A percentile compares a stretch with the other conserved stretches of the same genome.
Conservation (phyloP, 2,888 invertebrate species). For the Dinocampus coccinellae region DNA sequence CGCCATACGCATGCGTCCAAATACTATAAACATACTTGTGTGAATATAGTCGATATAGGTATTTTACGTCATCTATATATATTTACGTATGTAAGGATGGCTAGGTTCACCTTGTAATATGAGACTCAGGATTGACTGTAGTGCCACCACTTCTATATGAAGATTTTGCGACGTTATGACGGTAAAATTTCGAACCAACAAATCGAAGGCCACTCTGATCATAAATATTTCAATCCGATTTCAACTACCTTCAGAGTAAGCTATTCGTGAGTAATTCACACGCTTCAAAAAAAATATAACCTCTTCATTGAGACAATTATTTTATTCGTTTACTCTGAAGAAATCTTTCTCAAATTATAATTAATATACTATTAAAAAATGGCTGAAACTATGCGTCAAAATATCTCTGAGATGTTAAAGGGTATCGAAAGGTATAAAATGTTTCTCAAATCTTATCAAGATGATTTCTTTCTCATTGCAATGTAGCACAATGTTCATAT, state of each 20-base stretch:
- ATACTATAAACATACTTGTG: neutral
- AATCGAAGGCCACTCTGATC: too few species aligned
- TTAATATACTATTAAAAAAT: slow-evolving; percentile 65
- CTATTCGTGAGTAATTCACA: neutral
- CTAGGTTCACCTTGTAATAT: too few species aligned
- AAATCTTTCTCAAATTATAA: neutral
- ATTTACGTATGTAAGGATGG: neutral
- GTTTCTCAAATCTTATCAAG: neutral
- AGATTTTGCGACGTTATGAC: too few species aligned
- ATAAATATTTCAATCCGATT: too few species aligned
- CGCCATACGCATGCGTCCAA: neutral
- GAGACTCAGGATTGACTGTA: too few species aligned
- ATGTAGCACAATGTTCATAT: too few species aligned
- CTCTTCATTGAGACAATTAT: neutral
- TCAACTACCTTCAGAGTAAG: neutral
- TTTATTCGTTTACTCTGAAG: neutral
- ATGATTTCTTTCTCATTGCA: too few species aligned
- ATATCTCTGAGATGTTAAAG: slow-evolving; percentile 87
- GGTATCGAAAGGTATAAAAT: slow-evolving; percentile 88
- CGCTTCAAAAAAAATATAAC: neutral
- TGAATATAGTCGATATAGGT: neutral
- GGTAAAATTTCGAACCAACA: too few species aligned
- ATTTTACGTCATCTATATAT: neutral
- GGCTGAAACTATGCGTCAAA: slow-evolving; percentile 89
- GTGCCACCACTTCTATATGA: too few species aligned